phyloP scores from a whole-genome alignment of 2,888 invertebrate genomes.

The Lepidochrysops patricia region DNA sequence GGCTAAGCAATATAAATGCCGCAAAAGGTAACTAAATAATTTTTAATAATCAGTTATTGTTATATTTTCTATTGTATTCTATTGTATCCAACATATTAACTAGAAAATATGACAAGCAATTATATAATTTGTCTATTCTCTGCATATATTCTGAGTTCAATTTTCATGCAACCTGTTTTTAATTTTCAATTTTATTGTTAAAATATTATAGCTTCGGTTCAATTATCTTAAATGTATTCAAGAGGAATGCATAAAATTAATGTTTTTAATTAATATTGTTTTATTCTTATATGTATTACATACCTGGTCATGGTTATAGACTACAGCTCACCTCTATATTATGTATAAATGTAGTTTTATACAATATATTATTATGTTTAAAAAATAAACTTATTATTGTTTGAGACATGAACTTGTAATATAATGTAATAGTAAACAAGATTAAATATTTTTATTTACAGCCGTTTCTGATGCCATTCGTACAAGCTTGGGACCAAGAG shows the following conservation, averaged over 20 bases:
- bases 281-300: too few relatives aligned
- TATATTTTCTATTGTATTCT: neutral
- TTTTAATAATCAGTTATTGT: slow-evolving; percentile 14
- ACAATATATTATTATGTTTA: too few relatives aligned
- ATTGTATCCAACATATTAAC: neutral
- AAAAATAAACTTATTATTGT: too few relatives aligned
- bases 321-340: too few relatives aligned
- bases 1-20: slow-evolving; percentile 96
- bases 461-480: slow-evolving; percentile 99
- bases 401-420: too few relatives aligned
- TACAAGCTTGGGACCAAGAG: slow-evolving; percentile 97
- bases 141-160: neutral
- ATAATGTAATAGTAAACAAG: slow-evolving; percentile 5
- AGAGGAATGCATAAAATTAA: neutral
- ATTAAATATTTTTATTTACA: slow-evolving; percentile 42
- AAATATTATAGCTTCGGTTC: neutral
- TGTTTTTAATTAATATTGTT: too few relatives aligned
- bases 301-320: too few relatives aligned
- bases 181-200: neutral
- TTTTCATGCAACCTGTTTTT: neutral
- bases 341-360: too few relatives aligned
- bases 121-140: neutral
- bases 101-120: neutral
- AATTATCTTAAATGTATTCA: neutral
- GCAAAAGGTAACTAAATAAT: slow-evolving; percentile 86